These are phyloP conservation scores for Schrankia costaestrigalis DNA, from an alignment of 2,888 invertebrate species.

Conservation along the genomic window DNA sequence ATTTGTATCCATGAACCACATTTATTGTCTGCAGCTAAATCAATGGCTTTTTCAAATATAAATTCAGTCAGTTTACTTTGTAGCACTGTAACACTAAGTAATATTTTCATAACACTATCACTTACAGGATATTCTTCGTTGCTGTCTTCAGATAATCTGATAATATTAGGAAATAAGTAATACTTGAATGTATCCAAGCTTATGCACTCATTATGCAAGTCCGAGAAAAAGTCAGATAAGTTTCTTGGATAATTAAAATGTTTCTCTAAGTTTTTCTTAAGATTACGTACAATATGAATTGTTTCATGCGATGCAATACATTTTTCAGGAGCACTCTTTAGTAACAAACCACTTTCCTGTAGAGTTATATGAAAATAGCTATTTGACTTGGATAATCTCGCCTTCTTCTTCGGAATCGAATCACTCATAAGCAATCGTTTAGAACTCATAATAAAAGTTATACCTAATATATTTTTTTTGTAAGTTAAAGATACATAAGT, in stretches of 20 bases:
- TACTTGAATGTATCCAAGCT: constrained; percentile 46
- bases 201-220: constrained; percentile 41
- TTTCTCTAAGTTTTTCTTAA: constrained; percentile 47
- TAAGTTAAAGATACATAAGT: too few species aligned
- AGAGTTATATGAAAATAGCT: constrained; percentile 51
- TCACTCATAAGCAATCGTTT: constrained; percentile 36
- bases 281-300: constrained; percentile 69
- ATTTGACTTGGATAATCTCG: constrained; percentile 32
- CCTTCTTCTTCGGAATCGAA: constrained; percentile 43
- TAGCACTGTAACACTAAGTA: constrained; percentile 82
- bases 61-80: constrained; percentile 82
- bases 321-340: constrained; percentile 58
- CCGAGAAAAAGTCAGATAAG: constrained; percentile 72
- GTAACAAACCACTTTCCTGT: constrained; percentile 53
- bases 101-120: constrained; percentile 82
- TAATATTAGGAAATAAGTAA: constrained; percentile 65
- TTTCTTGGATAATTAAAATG: constrained; percentile 78
- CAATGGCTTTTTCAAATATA: constrained; percentile 82
- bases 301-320: constrained; percentile 59
- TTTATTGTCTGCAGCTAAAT: constrained; percentile 74
- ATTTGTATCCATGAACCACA: constrained; percentile 78
- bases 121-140: constrained; percentile 55
- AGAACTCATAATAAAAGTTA: too few species aligned
- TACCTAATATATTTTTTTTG: too few species aligned
- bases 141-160: constrained; percentile 46